Percentiles rank a stretch among this genome's conserved stretches.
phyloP scores from a whole-genome alignment of 1,140 invertebrate species.

The Drosophila arawakana region DNA sequence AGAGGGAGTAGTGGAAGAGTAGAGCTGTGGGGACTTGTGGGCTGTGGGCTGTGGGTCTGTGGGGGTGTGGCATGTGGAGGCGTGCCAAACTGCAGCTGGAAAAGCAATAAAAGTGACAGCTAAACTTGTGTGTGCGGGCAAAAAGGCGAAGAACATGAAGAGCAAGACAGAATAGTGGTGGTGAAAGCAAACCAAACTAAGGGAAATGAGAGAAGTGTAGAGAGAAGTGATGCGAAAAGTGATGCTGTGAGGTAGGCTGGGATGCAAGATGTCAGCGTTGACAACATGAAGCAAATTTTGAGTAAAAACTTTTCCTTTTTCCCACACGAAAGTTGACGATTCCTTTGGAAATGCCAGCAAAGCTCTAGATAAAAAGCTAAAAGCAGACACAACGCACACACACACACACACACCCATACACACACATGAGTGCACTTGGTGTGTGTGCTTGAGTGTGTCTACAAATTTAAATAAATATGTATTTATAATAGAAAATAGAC shows the following conservation, averaged over 20 bases:
- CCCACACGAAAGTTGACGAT: constrained; percentile 46
- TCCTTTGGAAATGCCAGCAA: constrained; percentile 24
- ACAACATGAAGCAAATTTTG: constrained; percentile 62
- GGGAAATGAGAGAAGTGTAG: background rate
- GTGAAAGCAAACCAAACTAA: background rate
- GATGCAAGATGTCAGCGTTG: constrained; percentile 52
- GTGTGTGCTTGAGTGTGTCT: constrained; percentile 8
- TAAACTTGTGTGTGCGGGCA: constrained; percentile 56
- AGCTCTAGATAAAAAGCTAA: constrained; percentile 32
- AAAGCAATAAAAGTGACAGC: constrained; percentile 65
- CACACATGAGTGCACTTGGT: background rate
- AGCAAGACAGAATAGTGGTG: background rate
- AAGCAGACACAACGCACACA: background rate
- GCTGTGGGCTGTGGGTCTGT: no score
- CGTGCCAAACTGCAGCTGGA: constrained; percentile 39
- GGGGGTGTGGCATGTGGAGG: background rate
- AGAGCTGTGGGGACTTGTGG: background rate
- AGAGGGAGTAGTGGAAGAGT: no score
- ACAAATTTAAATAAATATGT: constrained; percentile 23
- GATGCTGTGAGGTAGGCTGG: background rate
- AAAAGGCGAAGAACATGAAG: constrained; percentile 19
- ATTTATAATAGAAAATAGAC: constrained; percentile 21
- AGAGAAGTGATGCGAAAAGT: constrained; percentile 19
- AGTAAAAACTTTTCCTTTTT: constrained; percentile 52
- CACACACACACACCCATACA: no score